A percentile compares a stretch with the other conserved stretches of the same genome.
Evolutionary conservation across 2,113 vertebrate species (phyloP).

Genomic region (Terrapene triunguis): DNA sequence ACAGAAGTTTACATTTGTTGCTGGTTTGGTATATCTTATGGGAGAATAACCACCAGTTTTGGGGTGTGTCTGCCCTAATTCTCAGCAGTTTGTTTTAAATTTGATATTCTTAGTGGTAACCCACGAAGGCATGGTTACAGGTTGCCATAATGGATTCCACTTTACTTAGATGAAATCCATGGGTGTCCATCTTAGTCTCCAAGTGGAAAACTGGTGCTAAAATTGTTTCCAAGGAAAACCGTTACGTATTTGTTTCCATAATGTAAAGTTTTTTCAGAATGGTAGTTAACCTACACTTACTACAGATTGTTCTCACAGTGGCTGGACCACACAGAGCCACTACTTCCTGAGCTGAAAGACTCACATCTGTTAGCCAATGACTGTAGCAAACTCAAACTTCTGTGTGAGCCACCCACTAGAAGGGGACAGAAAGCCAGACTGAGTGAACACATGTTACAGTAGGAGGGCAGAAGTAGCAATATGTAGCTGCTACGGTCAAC

Average conservation of each 20-base stretch:
- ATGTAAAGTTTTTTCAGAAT: background rate
- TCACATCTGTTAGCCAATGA: background rate
- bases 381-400: background rate
- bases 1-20: no score
- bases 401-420: background rate
- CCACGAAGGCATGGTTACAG: no score
- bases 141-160: background rate
- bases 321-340: background rate
- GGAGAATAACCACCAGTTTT: no score
- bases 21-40: no score
- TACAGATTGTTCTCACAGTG: background rate
- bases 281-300: rapidly evolving
- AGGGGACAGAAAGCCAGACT: background rate
- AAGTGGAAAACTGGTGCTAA: background rate
- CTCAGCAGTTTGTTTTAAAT: no score
- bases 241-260: background rate
- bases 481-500: rapidly evolving
- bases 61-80: no score
- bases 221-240: background rate
- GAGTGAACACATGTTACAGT: rapidly evolving
- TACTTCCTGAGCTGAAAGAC: background rate
- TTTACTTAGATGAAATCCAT: background rate
- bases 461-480: background rate
- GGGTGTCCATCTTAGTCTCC: background rate
- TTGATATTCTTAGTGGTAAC: no score